A percentile compares a stretch with the other conserved stretches of the same genome.
Conservation (phyloP, 2,113 vertebrate species). For the Actinemys pallida region DNA sequence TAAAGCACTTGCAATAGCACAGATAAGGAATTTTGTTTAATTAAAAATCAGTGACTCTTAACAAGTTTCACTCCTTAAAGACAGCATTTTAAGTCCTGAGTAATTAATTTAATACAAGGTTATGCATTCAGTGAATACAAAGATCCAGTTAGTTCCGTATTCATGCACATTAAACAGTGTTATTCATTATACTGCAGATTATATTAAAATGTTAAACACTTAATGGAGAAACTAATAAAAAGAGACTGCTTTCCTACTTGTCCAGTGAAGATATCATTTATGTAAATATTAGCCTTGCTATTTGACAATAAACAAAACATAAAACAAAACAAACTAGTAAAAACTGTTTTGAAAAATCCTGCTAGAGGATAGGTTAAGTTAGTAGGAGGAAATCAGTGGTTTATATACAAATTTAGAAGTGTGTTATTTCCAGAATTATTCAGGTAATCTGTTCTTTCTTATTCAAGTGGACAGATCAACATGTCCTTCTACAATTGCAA, state of each 20-base stretch:
- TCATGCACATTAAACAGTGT: neutral
- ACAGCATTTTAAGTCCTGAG: neutral
- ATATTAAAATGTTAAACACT: neutral
- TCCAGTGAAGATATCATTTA: fast-evolving
- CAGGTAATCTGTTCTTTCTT: slow-evolving; percentile 1
- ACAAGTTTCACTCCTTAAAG: neutral
- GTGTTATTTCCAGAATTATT: neutral
- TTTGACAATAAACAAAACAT: neutral
- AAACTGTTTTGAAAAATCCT: neutral
- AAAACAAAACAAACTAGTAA: neutral
- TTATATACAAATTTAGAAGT: neutral
- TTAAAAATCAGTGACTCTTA: neutral
- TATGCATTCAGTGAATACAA: neutral
- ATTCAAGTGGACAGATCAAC: slow-evolving; percentile 42
- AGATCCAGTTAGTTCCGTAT: neutral
- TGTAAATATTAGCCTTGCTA: neutral
- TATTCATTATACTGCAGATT: neutral
- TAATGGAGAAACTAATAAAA: fast-evolving
- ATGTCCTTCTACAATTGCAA: neutral
- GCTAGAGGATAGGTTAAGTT: neutral
- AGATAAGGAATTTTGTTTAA: neutral
- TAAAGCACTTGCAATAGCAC: neutral
- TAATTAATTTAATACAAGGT: neutral
- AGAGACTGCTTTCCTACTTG: neutral
- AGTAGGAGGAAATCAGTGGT: neutral